Evolutionary conservation across 2,888 invertebrate species (phyloP).

Genomic region (Mechanitis messenoides): DNA sequence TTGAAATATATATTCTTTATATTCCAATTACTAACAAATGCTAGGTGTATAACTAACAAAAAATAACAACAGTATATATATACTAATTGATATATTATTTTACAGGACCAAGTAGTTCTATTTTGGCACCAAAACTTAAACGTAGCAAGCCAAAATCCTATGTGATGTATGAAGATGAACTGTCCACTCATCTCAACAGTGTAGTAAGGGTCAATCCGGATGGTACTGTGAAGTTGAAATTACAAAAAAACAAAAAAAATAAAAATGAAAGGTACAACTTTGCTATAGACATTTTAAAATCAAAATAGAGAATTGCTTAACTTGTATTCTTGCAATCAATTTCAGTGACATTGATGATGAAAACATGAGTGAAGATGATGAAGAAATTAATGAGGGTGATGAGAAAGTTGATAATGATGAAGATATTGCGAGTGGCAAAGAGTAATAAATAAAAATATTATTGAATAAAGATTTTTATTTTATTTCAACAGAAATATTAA

Average conservation of each 20-base stretch:
- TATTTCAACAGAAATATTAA: background rate
- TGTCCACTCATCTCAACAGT: constrained; percentile 74
- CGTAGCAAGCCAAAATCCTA: constrained; percentile 72
- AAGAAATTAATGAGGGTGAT: constrained; percentile 18
- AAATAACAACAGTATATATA: too few species aligned
- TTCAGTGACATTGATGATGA: constrained; percentile 33
- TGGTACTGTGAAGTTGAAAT: constrained; percentile 66
- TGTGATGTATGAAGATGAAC: constrained; percentile 75
- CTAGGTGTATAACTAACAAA: background rate
- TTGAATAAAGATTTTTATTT: background rate
- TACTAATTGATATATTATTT: constrained; percentile 9
- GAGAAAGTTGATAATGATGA: constrained; percentile 24
- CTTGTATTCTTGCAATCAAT: constrained; percentile 15
- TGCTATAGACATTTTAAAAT: background rate
- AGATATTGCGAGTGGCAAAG: constrained; percentile 21
- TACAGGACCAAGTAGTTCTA: constrained; percentile 75
- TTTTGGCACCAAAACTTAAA: constrained; percentile 66
- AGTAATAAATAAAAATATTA: constrained; percentile 22
- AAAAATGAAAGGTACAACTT: constrained; percentile 31
- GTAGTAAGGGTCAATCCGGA: constrained; percentile 76
- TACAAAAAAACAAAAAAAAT: constrained; percentile 24
- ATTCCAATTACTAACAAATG: too few species aligned
- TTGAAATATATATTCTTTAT: background rate
- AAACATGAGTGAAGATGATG: constrained; percentile 25
- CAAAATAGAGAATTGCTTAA: constrained; percentile 2